Conservation (phyloP, 1,140 invertebrate genomes). For the Tetragonula clypearis region DNA sequence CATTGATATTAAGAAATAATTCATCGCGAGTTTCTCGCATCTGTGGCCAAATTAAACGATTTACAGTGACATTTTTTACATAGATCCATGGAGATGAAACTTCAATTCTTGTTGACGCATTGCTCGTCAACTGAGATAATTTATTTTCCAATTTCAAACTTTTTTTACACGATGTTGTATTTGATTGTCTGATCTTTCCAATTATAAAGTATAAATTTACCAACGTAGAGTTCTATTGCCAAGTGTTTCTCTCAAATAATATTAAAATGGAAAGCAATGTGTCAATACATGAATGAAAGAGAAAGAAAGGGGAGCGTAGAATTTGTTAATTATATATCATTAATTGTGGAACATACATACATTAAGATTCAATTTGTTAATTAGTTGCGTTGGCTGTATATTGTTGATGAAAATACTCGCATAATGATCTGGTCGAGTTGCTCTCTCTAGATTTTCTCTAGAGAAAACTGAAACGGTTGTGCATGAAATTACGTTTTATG, state of each 20-base stretch:
- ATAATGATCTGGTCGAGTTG: constrained; percentile 14
- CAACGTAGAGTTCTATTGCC: background rate
- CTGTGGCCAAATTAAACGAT: constrained; percentile 47
- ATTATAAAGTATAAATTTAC: background rate
- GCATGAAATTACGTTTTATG: background rate
- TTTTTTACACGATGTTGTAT: background rate
- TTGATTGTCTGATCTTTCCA: background rate
- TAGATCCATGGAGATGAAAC: background rate
- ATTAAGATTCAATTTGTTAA: constrained; percentile 14
- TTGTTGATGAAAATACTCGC: constrained; percentile 23
- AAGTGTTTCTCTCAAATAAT: background rate
- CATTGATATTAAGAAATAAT: constrained; percentile 21
- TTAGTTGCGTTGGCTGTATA: background rate
- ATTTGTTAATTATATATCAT: background rate
- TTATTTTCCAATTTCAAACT: background rate
- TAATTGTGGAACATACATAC: too few relatives aligned
- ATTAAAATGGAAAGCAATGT: constrained; percentile 1
- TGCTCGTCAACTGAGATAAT: background rate
- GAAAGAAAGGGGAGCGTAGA: background rate
- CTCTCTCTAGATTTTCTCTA: background rate
- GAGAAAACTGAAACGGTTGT: background rate
- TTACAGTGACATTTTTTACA: background rate
- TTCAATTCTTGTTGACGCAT: constrained; percentile 4
- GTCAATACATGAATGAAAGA: background rate
- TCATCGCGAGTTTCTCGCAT: constrained; percentile 20